phyloP scores from a whole-genome alignment of 2,797 vertebrate genomes.

The Discoglossus pictus region DNA sequence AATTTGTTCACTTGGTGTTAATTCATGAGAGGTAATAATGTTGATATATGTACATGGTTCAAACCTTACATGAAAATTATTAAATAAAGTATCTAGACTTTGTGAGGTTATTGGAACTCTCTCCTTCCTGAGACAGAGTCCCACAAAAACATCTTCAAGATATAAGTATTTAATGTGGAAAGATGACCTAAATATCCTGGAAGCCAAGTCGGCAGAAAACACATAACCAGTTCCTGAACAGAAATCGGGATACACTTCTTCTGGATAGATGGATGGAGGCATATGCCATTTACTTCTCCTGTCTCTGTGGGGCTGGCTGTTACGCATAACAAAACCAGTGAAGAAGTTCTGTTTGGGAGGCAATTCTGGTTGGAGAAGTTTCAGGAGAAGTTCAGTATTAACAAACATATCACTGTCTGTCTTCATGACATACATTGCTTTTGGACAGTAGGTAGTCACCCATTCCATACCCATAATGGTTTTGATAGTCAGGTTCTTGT shows the following conservation, averaged over 20 bases:
- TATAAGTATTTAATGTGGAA: neutral
- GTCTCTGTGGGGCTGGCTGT: neutral
- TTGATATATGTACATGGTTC: conserved; percentile 36
- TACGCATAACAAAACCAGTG: conserved; percentile 33
- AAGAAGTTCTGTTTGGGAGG: conserved; percentile 42
- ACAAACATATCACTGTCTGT: conserved; percentile 50
- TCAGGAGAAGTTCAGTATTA: conserved; percentile 26
- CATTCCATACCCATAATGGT: conserved; percentile 47
- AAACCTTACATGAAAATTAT: conserved; percentile 39
- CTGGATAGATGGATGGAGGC: conserved; percentile 38
- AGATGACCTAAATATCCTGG: conserved; percentile 37
- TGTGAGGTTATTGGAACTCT: conserved; percentile 13
- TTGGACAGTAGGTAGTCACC: conserved; percentile 42
- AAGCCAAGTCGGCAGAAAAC: conserved; percentile 49
- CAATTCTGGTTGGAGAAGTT: conserved; percentile 25
- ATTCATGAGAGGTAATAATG: conserved; percentile 37
- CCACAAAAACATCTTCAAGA: conserved; percentile 53
- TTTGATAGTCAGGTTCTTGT: conserved; percentile 50
- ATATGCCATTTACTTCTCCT: conserved; percentile 38
- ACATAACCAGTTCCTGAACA: conserved; percentile 54
- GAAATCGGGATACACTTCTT: conserved; percentile 35
- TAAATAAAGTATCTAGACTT: conserved; percentile 31
- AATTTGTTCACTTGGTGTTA: conserved; percentile 1
- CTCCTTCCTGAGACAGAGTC: conserved; percentile 47
- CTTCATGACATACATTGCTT: conserved; percentile 48